A percentile compares a stretch with the other conserved stretches of the same genome.
phyloP scores from a whole-genome alignment of 2,888 invertebrate genomes.

The Eledona agricola region DNA sequence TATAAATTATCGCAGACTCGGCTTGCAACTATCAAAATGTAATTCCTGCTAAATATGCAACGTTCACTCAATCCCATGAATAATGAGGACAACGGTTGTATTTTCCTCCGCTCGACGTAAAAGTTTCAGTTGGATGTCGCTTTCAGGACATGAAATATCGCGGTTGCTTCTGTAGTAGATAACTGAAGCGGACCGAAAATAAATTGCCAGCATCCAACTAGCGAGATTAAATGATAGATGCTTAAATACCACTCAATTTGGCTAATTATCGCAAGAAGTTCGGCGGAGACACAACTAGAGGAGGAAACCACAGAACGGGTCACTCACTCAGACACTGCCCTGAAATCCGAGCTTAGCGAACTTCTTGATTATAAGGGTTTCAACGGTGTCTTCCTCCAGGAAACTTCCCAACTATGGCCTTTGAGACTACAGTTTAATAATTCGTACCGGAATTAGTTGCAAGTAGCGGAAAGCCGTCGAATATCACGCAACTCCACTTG shows the following conservation, averaged over 20 bases:
- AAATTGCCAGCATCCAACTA: too few species aligned
- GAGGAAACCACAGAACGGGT: slow-evolving; percentile 25
- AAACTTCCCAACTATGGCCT: slow-evolving; percentile 26
- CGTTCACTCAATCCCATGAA: slow-evolving; percentile 10
- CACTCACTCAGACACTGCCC: slow-evolving; percentile 21
- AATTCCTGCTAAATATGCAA: slow-evolving; percentile 19
- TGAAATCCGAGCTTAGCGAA: slow-evolving; percentile 28
- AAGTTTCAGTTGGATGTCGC: slow-evolving; percentile 17
- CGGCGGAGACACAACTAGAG: slow-evolving; percentile 26
- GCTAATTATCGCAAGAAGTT: slow-evolving; percentile 1
- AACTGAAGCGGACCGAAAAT: slow-evolving; percentile 15
- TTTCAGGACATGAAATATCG: slow-evolving; percentile 25
- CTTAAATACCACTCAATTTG: not conserved
- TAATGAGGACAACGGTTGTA: slow-evolving; percentile 13
- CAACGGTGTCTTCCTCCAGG: slow-evolving; percentile 12
- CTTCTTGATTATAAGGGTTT: slow-evolving; percentile 34
- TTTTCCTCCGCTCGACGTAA: slow-evolving; percentile 9
- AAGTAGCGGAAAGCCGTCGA: slow-evolving; percentile 3
- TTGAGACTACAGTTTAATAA: slow-evolving; percentile 21
- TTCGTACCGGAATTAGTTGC: slow-evolving; percentile 16
- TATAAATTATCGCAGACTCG: not conserved
- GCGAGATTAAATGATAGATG: not conserved
- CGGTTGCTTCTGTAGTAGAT: slow-evolving; percentile 16
- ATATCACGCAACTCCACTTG: slow-evolving; percentile 10
- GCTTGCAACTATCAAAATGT: slow-evolving; percentile 13